These are phyloP conservation scores for Epinephelus moara DNA, from an alignment of 2,113 vertebrate genomes.

Conservation along the genomic window DNA sequence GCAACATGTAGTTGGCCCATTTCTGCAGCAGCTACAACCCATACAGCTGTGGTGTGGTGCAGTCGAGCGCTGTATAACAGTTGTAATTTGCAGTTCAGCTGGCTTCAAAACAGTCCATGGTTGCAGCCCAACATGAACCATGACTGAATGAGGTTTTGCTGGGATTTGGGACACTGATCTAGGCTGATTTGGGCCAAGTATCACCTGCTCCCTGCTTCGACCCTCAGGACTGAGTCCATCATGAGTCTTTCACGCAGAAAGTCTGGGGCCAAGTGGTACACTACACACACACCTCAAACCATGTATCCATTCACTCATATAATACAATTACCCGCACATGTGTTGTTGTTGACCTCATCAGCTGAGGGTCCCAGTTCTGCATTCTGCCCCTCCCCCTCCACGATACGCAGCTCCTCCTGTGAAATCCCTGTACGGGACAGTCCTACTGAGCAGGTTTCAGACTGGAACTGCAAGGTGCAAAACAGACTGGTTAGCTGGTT, in stretches of 20 bases:
- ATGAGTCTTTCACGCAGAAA: background rate
- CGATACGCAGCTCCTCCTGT: conserved; percentile 95
- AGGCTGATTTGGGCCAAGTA: background rate
- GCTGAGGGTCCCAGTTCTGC: conserved; percentile 89
- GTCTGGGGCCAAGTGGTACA: background rate
- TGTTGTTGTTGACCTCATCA: conserved; percentile 98
- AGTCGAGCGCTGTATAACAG: too few relatives aligned
- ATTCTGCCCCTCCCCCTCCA: conserved; percentile 95
- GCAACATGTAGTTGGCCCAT: too few relatives aligned
- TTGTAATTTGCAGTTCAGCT: too few relatives aligned
- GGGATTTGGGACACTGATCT: background rate
- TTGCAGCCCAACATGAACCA: background rate
- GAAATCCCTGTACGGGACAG: conserved; percentile 91
- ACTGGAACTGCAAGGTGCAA: conserved; percentile 89
- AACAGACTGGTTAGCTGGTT: background rate
- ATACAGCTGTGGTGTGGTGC: too few relatives aligned
- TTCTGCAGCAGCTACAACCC: too few relatives aligned
- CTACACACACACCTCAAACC: background rate
- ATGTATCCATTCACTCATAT: conserved; percentile 20
- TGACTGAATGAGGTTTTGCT: background rate
- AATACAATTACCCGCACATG: conserved; percentile 87
- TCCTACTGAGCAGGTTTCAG: conserved; percentile 89
- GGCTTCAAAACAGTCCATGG: too few relatives aligned
- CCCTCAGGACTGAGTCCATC: too few relatives aligned
- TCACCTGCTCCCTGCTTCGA: background rate